A percentile compares a stretch with the other conserved stretches of the same genome.
Evolutionary conservation across 2,113 vertebrate genomes (phyloP).

Genomic region (Salvelinus sp.): DNA sequence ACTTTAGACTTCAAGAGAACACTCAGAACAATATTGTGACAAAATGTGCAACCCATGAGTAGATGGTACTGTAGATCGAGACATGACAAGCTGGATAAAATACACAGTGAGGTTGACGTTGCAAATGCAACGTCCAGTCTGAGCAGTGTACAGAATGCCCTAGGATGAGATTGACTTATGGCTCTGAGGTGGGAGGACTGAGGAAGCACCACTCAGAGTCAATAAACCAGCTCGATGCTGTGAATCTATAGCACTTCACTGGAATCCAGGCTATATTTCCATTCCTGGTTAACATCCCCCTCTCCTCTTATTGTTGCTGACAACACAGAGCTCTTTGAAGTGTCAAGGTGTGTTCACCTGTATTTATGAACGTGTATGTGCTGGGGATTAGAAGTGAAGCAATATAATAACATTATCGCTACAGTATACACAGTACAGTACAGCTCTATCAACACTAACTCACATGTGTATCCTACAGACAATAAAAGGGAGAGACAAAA

Average conservation of each 20-base stretch:
- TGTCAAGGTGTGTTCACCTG: slow-evolving; percentile 12
- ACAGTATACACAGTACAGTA: neutral
- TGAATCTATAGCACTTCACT: slow-evolving; percentile 7
- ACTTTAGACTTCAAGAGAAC: too few species aligned
- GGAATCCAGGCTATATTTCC: slow-evolving; percentile 14
- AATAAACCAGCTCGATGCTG: neutral
- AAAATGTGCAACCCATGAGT: too few species aligned
- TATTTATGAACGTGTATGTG: slow-evolving; percentile 6
- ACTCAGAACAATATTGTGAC: too few species aligned
- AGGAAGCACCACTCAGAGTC: slow-evolving; percentile 28
- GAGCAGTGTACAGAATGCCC: neutral
- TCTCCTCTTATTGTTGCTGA: slow-evolving; percentile 34
- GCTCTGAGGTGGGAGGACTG: slow-evolving; percentile 14
- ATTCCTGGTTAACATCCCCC: slow-evolving; percentile 18
- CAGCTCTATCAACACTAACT: neutral
- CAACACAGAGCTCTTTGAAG: slow-evolving; percentile 43
- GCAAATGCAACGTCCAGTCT: too few species aligned
- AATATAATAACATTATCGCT: slow-evolving; percentile 1
- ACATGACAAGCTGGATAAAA: too few species aligned
- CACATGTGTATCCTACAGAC: neutral
- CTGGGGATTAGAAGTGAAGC: slow-evolving; percentile 12
- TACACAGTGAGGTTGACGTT: too few species aligned
- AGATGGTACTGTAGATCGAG: too few species aligned
- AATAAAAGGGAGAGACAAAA: neutral
- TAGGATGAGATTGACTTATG: slow-evolving; percentile 22